Evolutionary conservation across 1,140 invertebrate genomes (phyloP).

Genomic region (Ceratitis capitata): DNA sequence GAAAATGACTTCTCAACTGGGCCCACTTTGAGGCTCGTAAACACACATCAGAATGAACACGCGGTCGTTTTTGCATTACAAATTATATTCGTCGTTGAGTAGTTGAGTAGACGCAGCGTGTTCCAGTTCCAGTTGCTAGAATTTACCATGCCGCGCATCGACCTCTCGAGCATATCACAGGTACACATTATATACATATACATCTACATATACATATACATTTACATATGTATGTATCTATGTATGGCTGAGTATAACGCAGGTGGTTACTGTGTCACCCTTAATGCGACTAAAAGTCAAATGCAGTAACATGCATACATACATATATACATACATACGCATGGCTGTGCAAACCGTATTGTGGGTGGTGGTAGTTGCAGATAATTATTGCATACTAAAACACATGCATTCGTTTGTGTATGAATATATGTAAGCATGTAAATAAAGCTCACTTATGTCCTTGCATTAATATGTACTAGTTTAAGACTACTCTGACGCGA

Average conservation of each 20-base stretch:
- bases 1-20: not conserved
- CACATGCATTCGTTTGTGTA: not conserved
- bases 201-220: not conserved
- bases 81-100: not conserved
- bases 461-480: too few relatives aligned
- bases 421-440: not conserved
- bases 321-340: not conserved
- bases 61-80: slow-evolving; percentile 11
- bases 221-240: too few relatives aligned
- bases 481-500: too few relatives aligned
- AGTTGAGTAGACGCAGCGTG: not conserved
- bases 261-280: slow-evolving; percentile 20
- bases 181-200: not conserved
- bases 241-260: not conserved
- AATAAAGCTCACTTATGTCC: too few relatives aligned
- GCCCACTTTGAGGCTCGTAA: slow-evolving; percentile 22
- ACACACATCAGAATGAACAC: not conserved
- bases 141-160: not conserved
- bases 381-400: not conserved
- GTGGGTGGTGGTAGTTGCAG: too few relatives aligned
- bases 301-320: not conserved
- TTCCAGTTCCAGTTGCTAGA: not conserved
- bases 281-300: not conserved
- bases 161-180: not conserved
- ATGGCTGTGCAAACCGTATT: too few relatives aligned